A percentile compares a stretch with the other conserved stretches of the same genome.
These are phyloP conservation scores for Mormyrus proboscirostris DNA, from an alignment of 2,797 vertebrate species.

Conservation along the genomic window DNA sequence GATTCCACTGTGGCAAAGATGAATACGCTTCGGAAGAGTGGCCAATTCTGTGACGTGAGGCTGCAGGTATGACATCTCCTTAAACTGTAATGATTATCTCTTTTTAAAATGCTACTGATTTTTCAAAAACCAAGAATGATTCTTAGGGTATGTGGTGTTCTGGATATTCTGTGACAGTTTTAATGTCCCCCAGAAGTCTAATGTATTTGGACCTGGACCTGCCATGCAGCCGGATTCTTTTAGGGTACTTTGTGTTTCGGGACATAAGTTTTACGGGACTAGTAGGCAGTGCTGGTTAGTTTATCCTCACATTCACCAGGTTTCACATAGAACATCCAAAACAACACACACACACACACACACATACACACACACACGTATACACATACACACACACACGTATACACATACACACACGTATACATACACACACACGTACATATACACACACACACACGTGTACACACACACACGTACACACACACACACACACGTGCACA, in stretches of 20 bases:
- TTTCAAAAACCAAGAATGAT: not conserved
- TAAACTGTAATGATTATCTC: not conserved
- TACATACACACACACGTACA: no score
- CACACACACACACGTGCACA: no score
- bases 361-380: not conserved
- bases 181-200: not conserved
- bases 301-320: not conserved
- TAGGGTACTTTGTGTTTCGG: not conserved
- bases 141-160: not conserved
- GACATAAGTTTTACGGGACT: not conserved
- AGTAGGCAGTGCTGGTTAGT: not conserved
- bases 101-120: not conserved
- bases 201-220: not conserved
- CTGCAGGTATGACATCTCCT: conserved; percentile 76
- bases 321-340: not conserved
- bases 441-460: no score
- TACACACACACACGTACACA: no score
- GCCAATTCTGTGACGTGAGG: conserved; percentile 96
- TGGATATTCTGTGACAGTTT: not conserved
- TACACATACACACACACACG: no score
- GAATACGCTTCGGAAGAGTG: conserved; percentile 95
- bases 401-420: no score
- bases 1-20: conserved; percentile 98
- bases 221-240: not conserved
- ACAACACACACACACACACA: not conserved